These are phyloP conservation scores for Scomber colias DNA, from an alignment of 2,113 vertebrate genomes.

Conservation along the genomic window DNA sequence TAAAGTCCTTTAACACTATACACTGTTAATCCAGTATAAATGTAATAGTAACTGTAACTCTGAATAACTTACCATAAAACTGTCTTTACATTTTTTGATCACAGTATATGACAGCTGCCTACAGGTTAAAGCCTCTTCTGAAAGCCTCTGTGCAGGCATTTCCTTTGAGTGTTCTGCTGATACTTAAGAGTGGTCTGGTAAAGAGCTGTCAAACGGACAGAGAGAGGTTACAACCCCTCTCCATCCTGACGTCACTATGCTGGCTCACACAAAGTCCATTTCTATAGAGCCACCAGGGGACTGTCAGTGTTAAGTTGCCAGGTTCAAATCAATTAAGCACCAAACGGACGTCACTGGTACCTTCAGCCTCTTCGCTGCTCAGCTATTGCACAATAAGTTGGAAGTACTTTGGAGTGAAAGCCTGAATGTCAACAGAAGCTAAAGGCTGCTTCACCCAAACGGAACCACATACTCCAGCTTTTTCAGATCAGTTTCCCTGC, in stretches of 20 bases:
- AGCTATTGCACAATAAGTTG: conserved; percentile 38
- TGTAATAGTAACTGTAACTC: too few relatives aligned
- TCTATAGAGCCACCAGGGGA: conserved; percentile 49
- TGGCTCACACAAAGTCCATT: conserved; percentile 40
- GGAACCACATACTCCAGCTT: not conserved
- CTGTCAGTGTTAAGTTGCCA: conserved; percentile 36
- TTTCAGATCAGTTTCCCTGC: not conserved
- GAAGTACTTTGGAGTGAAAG: conserved; percentile 30
- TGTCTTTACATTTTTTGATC: not conserved
- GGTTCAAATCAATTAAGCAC: conserved; percentile 59
- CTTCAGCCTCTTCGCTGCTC: conserved; percentile 38
- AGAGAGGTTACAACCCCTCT: conserved; percentile 37
- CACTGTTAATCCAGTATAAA: not conserved
- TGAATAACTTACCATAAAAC: not conserved
- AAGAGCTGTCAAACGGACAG: conserved; percentile 41
- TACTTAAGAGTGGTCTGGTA: conserved; percentile 28
- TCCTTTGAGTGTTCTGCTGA: not conserved
- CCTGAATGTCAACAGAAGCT: conserved; percentile 36
- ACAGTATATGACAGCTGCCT: not conserved
- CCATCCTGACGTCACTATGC: conserved; percentile 53
- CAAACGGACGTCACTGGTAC: conserved; percentile 37
- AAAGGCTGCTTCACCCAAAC: conserved; percentile 11
- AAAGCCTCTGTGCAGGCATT: conserved; percentile 6
- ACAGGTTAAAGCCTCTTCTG: conserved; percentile 9
- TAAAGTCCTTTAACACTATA: not conserved